Evolutionary conservation across 2,797 vertebrate genomes (phyloP), one percentile per base, ranked within the genome.

Genomic region (Mastacembelus armatus): DNA sequence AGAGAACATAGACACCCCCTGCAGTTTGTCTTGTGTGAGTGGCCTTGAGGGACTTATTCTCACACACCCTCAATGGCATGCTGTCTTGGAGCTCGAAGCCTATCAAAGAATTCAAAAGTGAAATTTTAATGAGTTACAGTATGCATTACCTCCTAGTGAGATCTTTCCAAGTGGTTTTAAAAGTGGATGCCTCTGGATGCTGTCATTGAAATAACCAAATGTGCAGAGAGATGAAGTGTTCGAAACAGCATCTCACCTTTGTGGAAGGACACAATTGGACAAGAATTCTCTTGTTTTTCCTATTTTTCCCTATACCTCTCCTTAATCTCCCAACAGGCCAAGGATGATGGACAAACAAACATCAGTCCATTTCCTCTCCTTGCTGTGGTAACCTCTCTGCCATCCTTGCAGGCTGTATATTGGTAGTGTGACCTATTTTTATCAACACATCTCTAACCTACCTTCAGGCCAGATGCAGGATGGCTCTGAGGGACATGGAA

Each of bases 101-200:
- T 40, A 65, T 88, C 87, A 90, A 83, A 80, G 66, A 81, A 71
- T 80, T 84, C 66, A 56, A 80, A 81, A 86, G 83, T 77, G 68
- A 83, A 78, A 86, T 89, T 90, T 87, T 88, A 92, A 90, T 90
- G 89, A 91, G 86, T 71, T 75, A 68, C 83, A 81, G 77, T 88
- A 85, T 85, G 83, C 64, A 80, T 86, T 71, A 77, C 81, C 86
- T 84, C 89, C 71, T 58, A 48, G 19, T 84, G 81, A 69, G 79
- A 82, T 80, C 77, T 78, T 73, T 77, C 60, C 70, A 72, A 85
- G 85, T 76, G 57, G 85, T 82, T 88, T 84, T 62, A 80, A 81
- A 85, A 84, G 68, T 49, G 54, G 69, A 67, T 36, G 76, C 74
- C 67, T 62, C 68, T 74, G 71, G 82, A 85, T 84, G 69, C 67